Conservation (phyloP, 2,113 vertebrate genomes). For the Hiodon alosoides region DNA sequence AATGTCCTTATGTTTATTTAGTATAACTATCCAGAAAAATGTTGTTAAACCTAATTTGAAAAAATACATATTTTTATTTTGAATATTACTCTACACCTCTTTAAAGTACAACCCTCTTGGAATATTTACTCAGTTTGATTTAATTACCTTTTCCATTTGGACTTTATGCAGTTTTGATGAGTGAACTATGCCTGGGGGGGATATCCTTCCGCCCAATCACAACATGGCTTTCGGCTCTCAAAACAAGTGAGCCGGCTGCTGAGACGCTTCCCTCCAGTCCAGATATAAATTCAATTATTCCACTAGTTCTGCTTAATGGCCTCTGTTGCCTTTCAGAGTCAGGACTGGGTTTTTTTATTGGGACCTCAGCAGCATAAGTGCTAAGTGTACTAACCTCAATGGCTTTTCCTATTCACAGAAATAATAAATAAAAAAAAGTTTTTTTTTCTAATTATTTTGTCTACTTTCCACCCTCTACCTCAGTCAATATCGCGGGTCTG, state of each 20-base stretch:
- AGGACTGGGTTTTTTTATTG: not conserved
- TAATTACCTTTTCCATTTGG: slow-evolving; percentile 16
- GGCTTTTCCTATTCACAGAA: not conserved
- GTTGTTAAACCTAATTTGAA: not conserved
- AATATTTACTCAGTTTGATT: slow-evolving; percentile 7
- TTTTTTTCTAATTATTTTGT: not conserved
- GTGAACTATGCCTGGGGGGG: not conserved
- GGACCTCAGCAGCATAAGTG: too few species aligned
- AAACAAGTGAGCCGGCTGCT: slow-evolving; percentile 7
- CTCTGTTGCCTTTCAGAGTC: not conserved
- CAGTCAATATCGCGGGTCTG: slow-evolving; percentile 10
- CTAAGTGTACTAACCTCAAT: too few species aligned
- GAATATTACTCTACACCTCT: not conserved
- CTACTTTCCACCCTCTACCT: not conserved
- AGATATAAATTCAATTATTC: slow-evolving; percentile 11
- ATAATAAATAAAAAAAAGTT: too few species aligned
- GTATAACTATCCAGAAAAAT: too few species aligned
- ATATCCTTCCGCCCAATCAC: not conserved
- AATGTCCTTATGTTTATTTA: too few species aligned
- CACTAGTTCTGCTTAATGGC: not conserved
- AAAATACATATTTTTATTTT: not conserved
- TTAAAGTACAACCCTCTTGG: not conserved
- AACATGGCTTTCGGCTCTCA: not conserved
- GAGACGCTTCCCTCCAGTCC: not conserved
- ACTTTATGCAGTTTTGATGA: slow-evolving; percentile 14